phyloP scores from a whole-genome alignment of 2,888 invertebrate species.

The Cerastoderma edule region DNA sequence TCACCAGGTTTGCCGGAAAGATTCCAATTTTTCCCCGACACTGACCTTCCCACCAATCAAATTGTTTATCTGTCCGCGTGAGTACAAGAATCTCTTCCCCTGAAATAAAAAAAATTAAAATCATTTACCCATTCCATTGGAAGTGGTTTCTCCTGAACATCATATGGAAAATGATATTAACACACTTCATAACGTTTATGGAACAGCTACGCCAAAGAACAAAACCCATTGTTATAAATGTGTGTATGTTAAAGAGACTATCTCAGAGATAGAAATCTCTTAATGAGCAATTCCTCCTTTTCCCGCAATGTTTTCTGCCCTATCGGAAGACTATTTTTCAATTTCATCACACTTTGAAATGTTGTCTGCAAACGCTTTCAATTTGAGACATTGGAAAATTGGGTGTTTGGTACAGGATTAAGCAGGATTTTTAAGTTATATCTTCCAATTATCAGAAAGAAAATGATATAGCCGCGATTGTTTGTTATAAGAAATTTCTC shows the following conservation, averaged over 20 bases:
- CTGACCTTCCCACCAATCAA: conserved; percentile 82
- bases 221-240: not conserved
- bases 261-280: not conserved
- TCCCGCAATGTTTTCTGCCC: not conserved
- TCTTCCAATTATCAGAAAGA: no score
- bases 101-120: conserved; percentile 34
- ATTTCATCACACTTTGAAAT: no score
- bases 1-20: conserved; percentile 80
- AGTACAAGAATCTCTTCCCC: conserved; percentile 77
- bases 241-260: not conserved
- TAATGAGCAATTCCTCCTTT: not conserved
- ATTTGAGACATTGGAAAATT: no score
- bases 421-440: no score
- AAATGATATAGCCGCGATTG: no score
- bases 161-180: not conserved
- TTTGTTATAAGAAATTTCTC: no score
- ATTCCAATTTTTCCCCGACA: conserved; percentile 73
- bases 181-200: not conserved
- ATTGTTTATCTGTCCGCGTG: conserved; percentile 71
- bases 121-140: not conserved
- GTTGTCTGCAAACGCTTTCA: no score
- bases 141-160: not conserved
- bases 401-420: no score
- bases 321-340: no score
- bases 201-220: not conserved